Conservation (phyloP, 2,113 vertebrate species). For the Murina feae region DNA sequence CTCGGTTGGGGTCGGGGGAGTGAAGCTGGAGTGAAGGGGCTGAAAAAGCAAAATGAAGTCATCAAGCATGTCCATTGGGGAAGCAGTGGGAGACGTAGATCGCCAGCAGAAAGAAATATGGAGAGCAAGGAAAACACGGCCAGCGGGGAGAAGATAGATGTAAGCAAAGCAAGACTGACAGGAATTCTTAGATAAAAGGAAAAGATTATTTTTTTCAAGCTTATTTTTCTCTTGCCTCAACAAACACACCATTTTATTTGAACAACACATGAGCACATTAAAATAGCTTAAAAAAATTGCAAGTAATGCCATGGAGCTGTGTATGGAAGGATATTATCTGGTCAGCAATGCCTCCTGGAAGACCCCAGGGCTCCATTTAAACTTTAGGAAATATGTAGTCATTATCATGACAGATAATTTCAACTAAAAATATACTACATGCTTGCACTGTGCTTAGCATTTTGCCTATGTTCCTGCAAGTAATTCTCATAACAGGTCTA, state of each 20-base stretch:
- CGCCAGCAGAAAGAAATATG: neutral
- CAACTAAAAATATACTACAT: neutral
- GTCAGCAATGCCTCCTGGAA: neutral
- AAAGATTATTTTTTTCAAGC: neutral
- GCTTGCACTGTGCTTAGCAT: neutral
- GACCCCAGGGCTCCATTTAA: neutral
- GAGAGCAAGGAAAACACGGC: slow-evolving; percentile 3
- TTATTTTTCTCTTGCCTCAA: neutral
- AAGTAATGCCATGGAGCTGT: neutral
- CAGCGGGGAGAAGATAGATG: slow-evolving; percentile 44
- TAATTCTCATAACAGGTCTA: neutral
- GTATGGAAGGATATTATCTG: neutral
- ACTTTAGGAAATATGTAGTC: slow-evolving; percentile 1
- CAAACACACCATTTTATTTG: slow-evolving; percentile 21
- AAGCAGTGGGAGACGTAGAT: neutral
- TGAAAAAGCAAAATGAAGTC: neutral
- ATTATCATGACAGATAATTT: neutral
- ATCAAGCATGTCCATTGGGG: neutral
- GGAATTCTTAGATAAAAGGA: slow-evolving; percentile 43
- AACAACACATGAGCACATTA: slow-evolving; percentile 31
- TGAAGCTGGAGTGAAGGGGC: neutral
- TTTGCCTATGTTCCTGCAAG: neutral
- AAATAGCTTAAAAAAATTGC: neutral
- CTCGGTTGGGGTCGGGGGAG: too few species aligned
- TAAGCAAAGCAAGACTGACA: slow-evolving; percentile 38